Evolutionary conservation across 2,888 invertebrate species (phyloP), one percentile per base, ranked within the genome.

Genomic region (Volucella bombylans): DNA sequence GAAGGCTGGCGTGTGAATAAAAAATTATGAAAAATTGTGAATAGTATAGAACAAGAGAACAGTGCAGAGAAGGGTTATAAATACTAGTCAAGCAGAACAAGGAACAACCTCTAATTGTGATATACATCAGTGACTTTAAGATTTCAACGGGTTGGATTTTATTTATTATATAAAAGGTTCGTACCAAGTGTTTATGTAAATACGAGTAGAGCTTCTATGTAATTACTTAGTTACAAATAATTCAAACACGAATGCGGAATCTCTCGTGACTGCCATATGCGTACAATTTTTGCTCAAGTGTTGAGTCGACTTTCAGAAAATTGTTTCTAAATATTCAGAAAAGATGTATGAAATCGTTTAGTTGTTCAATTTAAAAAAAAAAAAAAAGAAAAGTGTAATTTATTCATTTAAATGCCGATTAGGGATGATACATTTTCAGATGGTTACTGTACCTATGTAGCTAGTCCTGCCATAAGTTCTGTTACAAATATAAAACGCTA

Each of bases 131-230:
- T 65, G 38, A 31, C 6, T 31, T 31, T 6, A 23, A 23, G 23
- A 11, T 39, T 50, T 64, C 12, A 64, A 52, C n/a, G 18, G 52
- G 43, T 23, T 3, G 11, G 11, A 11, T n/a, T 31, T 61, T 39
- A n/a, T n/a, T n/a, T n/a, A n/a, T n/a, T n/a, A n/a, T n/a, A 23
- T 43, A 43, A 43, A 67, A 67, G 67, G 67, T 67, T n/a, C 10
- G 67, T 54, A 54, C 31, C 15, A 23, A 39, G 23, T 54, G n/a
- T 54, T 14, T 54, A 38, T 39, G 39, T 49, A 39, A 64, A 64
- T 67, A 18, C 18, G 18, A 18, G 18, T 18, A 43, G n/a, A 23
- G 10, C 43, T 67, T 39, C 31, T 31, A 31, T 31, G 31, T 31
- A 14, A 1, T n/a, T 10, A 39, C 14, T 9, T 8, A 1, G 8